phyloP scores from a whole-genome alignment of 2,113 vertebrate species.

The Perca flavescens region DNA sequence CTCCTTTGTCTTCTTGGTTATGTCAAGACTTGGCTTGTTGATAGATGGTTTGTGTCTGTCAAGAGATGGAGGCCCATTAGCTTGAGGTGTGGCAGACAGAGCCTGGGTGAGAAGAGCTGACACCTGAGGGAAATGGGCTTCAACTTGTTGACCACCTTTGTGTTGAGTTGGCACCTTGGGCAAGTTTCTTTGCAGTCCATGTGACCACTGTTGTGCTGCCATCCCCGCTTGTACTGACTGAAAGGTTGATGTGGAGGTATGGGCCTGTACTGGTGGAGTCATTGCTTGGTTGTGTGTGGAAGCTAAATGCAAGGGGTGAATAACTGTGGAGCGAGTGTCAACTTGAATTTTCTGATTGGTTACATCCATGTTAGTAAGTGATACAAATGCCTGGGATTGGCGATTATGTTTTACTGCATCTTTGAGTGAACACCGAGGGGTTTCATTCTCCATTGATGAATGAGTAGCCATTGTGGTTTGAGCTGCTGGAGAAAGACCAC shows the following conservation, averaged over 20 bases:
- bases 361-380: background rate
- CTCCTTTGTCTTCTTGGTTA: slow-evolving; percentile 84
- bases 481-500: background rate
- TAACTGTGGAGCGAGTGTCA: slow-evolving; percentile 34
- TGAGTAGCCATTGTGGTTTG: background rate
- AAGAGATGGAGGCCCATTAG: background rate
- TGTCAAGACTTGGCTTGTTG: slow-evolving; percentile 57
- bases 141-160: background rate
- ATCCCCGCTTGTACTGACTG: slow-evolving; percentile 20
- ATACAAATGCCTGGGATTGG: slow-evolving; percentile 23
- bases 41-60: slow-evolving; percentile 53
- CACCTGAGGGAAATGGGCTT: slow-evolving; percentile 17
- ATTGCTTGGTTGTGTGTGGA: slow-evolving; percentile 14
- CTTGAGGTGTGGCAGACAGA: slow-evolving; percentile 10
- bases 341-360: slow-evolving; percentile 19
- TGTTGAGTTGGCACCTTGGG: slow-evolving; percentile 15
- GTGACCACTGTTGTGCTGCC: slow-evolving; percentile 32
- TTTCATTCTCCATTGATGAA: background rate
- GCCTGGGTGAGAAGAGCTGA: background rate
- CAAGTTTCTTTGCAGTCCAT: slow-evolving; percentile 31
- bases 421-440: background rate
- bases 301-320: slow-evolving; percentile 46
- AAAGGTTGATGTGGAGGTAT: background rate
- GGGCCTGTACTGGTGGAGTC: slow-evolving; percentile 1
- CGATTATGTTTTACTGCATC: slow-evolving; percentile 27